Conservation (phyloP, 2,888 invertebrate species). For the Amphipyra berbera region DNA sequence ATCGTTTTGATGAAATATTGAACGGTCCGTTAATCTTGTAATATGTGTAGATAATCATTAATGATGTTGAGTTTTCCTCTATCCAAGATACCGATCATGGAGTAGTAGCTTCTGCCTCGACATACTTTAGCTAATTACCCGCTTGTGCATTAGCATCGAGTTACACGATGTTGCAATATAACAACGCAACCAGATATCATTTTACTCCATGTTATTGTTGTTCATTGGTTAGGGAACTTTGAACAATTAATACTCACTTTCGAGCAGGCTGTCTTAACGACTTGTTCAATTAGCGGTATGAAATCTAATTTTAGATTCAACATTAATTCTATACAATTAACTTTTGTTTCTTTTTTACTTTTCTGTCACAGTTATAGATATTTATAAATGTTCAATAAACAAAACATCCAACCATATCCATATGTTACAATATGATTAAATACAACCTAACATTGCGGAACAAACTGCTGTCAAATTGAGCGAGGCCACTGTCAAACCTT, state of each 20-base stretch:
- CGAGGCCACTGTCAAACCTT: constrained; percentile 48
- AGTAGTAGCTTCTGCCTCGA: constrained; percentile 63
- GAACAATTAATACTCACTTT: constrained; percentile 6
- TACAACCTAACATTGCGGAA: constrained; percentile 40
- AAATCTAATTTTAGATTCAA: too few relatives aligned
- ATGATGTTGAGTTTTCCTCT: constrained; percentile 47
- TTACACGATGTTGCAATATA: constrained; percentile 49
- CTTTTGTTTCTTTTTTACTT: neutral
- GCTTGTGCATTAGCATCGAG: constrained; percentile 57
- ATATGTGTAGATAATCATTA: constrained; percentile 45
- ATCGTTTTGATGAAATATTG: constrained; percentile 40
- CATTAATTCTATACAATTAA: too few relatives aligned
- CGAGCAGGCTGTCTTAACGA: too few relatives aligned
- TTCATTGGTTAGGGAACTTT: constrained; percentile 22
- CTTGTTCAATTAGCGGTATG: too few relatives aligned
- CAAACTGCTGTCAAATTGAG: constrained; percentile 34
- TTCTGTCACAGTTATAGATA: neutral
- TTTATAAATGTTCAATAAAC: too few relatives aligned
- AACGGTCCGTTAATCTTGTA: constrained; percentile 44
- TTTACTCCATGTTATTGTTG: constrained; percentile 40
- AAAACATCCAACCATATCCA: constrained; percentile 2
- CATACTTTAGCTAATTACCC: constrained; percentile 66
- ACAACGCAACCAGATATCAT: constrained; percentile 46
- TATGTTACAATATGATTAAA: constrained; percentile 1
- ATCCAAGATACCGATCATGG: constrained; percentile 50